A percentile compares a stretch with the other conserved stretches of the same genome.
phyloP scores from a whole-genome alignment of 2,113 vertebrate species.

The Ceyx cyanopectus region DNA sequence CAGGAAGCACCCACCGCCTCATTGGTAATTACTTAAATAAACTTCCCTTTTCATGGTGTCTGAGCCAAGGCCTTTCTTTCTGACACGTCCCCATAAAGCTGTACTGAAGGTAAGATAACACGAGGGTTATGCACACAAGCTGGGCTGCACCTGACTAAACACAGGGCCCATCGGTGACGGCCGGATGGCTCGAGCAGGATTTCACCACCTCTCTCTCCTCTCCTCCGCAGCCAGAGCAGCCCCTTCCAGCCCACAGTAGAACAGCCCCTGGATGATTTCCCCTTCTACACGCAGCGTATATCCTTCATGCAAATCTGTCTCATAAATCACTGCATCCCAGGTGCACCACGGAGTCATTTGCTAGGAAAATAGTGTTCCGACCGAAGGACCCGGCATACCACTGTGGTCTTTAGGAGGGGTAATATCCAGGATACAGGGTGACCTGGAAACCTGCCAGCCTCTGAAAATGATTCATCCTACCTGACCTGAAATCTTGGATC shows the following conservation, averaged over 20 bases:
- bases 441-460: constrained; percentile 30
- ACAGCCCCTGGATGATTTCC: not conserved
- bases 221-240: not conserved
- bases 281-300: not conserved
- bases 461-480: constrained; percentile 25
- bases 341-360: not conserved
- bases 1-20: constrained; percentile 31
- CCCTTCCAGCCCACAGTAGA: not conserved
- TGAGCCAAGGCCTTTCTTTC: not conserved
- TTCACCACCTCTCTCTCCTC: not conserved
- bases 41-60: constrained; percentile 20
- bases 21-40: constrained; percentile 44
- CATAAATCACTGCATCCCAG: constrained; percentile 48
- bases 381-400: not conserved
- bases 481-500: constrained; percentile 20
- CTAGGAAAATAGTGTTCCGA: constrained; percentile 29
- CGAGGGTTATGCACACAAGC: not conserved
- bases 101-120: constrained; percentile 41
- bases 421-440: not conserved
- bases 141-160: constrained; percentile 63
- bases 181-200: not conserved
- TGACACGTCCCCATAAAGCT: not conserved
- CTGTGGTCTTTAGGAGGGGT: not conserved
- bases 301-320: constrained; percentile 20
- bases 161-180: not conserved